Conservation (phyloP, 2,113 vertebrate species). For the Manacus vitellinus region DNA sequence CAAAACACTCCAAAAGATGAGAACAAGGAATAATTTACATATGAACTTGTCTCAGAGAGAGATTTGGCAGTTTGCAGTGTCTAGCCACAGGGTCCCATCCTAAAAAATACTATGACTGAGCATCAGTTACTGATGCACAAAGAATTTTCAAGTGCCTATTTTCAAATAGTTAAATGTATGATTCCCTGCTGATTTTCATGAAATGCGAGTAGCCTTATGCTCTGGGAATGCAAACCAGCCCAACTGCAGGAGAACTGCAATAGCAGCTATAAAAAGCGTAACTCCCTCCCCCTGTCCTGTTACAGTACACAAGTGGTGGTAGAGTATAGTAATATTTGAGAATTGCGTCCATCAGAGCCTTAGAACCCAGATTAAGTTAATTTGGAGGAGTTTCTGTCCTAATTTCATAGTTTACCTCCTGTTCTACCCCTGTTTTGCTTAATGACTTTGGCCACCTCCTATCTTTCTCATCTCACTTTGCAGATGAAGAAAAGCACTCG, state of each 20-base stretch:
- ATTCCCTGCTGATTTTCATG: not conserved
- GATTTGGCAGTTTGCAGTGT: not conserved
- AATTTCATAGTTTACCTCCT: not conserved
- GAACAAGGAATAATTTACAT: not conserved
- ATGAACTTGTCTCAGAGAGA: not conserved
- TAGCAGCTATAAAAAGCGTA: not conserved
- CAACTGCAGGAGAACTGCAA: not conserved
- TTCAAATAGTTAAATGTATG: not conserved
- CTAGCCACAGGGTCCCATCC: not conserved
- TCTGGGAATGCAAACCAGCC: not conserved
- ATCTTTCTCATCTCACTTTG: not conserved
- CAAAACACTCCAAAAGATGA: not conserved
- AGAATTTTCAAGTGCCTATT: not conserved
- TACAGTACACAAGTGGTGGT: not conserved
- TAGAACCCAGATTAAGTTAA: fast-evolving
- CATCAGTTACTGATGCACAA: not conserved
- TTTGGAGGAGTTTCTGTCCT: not conserved
- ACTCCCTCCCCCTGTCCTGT: not conserved
- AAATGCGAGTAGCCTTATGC: not conserved
- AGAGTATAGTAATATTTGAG: not conserved
- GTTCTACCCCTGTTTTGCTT: not conserved
- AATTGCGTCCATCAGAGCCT: not conserved
- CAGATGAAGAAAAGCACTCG: not conserved
- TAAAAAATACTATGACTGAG: not conserved
- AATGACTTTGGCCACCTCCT: not conserved